These are phyloP conservation scores for Cataglyphis cursor DNA, from an alignment of 2,888 invertebrate genomes.

Conservation along the genomic window DNA sequence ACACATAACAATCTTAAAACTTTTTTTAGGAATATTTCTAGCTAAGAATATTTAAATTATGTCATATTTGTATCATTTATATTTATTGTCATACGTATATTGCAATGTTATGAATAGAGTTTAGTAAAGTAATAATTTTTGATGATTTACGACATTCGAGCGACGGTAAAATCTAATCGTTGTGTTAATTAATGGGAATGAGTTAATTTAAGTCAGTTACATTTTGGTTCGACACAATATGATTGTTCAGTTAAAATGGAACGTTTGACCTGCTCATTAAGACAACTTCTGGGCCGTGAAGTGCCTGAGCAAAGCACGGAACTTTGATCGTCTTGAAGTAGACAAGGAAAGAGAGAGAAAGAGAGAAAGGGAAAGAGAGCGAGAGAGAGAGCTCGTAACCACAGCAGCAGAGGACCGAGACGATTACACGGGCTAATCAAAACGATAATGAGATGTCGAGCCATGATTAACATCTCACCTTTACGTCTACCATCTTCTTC, in stretches of 20 bases:
- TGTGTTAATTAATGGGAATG: constrained; percentile 38
- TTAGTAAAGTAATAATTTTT: neutral
- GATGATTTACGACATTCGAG: neutral
- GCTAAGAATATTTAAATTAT: neutral
- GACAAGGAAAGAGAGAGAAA: neutral
- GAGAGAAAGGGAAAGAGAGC: no score
- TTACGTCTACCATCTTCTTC: constrained; percentile 67
- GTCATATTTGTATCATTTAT: no score
- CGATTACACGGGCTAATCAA: constrained; percentile 78
- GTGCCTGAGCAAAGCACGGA: constrained; percentile 64
- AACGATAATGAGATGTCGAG: constrained; percentile 81
- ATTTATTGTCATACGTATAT: neutral
- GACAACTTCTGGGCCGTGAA: constrained; percentile 72
- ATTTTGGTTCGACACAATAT: constrained; percentile 64
- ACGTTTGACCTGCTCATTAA: constrained; percentile 75
- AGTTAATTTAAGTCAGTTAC: constrained; percentile 24
- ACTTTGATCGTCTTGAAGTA: constrained; percentile 77
- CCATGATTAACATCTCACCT: constrained; percentile 79
- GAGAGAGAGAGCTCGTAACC: constrained; percentile 46
- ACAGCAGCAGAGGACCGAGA: constrained; percentile 47
- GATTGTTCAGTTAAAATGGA: constrained; percentile 79
- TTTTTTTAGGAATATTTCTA: neutral
- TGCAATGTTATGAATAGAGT: neutral
- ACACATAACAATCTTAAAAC: neutral
- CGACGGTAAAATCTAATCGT: constrained; percentile 25